Evolutionary conservation across 2,797 vertebrate species (phyloP).

Genomic region (Propithecus deckenii): DNA sequence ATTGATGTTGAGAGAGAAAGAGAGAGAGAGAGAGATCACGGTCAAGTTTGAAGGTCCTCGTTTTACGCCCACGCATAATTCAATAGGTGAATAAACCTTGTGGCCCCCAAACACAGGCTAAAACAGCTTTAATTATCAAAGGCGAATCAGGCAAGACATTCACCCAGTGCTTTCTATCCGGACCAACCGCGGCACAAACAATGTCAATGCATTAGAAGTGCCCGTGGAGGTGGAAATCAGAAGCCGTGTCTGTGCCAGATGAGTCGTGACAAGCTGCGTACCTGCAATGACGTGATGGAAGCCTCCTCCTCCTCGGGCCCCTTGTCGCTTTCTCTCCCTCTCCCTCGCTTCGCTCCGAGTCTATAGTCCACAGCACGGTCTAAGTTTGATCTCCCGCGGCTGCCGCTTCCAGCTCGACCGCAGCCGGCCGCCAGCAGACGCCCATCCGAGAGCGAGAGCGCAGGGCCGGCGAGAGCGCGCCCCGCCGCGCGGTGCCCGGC

Average conservation of each 20-base stretch:
- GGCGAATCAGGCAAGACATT: background rate
- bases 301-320: background rate
- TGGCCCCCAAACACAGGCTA: background rate
- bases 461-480: background rate
- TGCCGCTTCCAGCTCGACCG: background rate
- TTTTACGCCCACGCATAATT: background rate
- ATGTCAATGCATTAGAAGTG: background rate
- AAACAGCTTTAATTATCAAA: background rate
- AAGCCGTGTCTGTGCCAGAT: background rate
- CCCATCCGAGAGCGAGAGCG: slow-evolving; percentile 69
- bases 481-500: slow-evolving; percentile 39
- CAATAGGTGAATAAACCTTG: background rate
- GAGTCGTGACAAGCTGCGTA: slow-evolving; percentile 51
- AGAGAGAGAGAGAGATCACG: background rate
- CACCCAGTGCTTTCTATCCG: accelerated
- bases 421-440: slow-evolving; percentile 51
- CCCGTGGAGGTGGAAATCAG: background rate
- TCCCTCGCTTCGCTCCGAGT: background rate
- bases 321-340: background rate
- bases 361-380: background rate
- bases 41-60: slow-evolving; percentile 28
- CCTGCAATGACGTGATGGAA: slow-evolving; percentile 74
- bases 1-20: background rate
- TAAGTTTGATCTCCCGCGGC: background rate
- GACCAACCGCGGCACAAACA: background rate